phyloP scores from a whole-genome alignment of 2,113 vertebrate genomes.

The Struthio camelus region DNA sequence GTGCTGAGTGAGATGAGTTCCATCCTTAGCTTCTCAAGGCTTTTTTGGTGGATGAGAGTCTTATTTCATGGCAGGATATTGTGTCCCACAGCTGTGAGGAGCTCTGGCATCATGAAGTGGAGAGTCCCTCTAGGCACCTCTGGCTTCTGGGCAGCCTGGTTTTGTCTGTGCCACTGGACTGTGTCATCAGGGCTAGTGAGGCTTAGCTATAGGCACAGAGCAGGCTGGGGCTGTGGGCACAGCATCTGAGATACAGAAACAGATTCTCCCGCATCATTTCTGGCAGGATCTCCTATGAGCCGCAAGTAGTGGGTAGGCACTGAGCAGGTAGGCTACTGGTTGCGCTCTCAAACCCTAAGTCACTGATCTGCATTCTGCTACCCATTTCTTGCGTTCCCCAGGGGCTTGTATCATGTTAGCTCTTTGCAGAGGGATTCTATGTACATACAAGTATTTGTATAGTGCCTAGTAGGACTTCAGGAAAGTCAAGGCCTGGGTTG shows the following conservation, averaged over 20 bases:
- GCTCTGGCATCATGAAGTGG: background rate
- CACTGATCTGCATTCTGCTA: background rate
- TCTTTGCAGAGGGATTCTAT: background rate
- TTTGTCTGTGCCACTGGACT: no score
- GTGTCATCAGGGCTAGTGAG: background rate
- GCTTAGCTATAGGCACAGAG: background rate
- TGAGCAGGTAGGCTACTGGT: background rate
- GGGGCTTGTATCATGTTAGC: background rate
- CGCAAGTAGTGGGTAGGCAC: background rate
- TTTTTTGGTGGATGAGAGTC: background rate
- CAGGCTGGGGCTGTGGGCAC: background rate
- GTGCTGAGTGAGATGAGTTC: background rate
- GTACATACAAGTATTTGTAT: background rate
- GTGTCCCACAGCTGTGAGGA: background rate
- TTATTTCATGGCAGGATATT: background rate
- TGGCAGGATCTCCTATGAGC: background rate
- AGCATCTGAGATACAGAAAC: background rate
- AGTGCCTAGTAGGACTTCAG: background rate
- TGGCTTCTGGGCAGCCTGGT: background rate
- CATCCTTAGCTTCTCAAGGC: background rate
- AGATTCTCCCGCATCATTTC: background rate
- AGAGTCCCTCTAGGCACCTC: no score
- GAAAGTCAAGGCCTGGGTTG: background rate
- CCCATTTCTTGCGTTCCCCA: background rate
- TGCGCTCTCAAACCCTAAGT: background rate